Base-by-base conservation (phyloP, 92 coral and sea anemone species). In the Heliopora coerulea region DNA sequence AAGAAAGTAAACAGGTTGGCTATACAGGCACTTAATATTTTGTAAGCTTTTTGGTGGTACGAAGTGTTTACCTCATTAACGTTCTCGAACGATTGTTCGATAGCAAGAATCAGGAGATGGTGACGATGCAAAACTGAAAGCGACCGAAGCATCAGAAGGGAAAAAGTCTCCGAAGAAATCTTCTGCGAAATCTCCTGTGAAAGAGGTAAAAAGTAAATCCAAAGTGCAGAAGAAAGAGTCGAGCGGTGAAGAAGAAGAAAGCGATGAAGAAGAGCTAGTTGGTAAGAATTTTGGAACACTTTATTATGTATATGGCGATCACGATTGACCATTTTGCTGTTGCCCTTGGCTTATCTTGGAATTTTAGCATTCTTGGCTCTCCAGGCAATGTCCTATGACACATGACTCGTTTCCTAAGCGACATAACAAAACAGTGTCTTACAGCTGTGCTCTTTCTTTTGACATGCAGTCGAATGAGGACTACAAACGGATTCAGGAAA, bases 261-360 rank as follows among this genome's bases (percentile, higher is more conserved):
- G 68, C 2, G 87, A 78, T 17, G 83, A 79, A 14, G 96, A 89
- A 32, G 88, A 91, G 13, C 82, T 91, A 62, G 86, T 83, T 11
- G 97, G 78, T 7, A 91, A 85, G 68, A 86, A 37, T 37, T 37
- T 37, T 37, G 42, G 42, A 37, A 37, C 42, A 4, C 11, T 37
- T 4, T 50, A 50, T 50, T 50, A 50, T 35, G 14, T 46, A 14
- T 26, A 29, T 37, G 48, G 14, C 24, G 6, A 20, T 60, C 14
- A n/a, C 37, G 1, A 7, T 8, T n/a, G 28, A 3, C 10, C 7
- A 8, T 4, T 60, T 2, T 20, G n/a, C n/a, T n/a, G n/a, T n/a
- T n/a, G n/a, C n/a, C n/a, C n/a, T n/a, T n/a, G n/a, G n/a, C n/a
- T n/a, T n/a, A n/a, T n/a, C n/a, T n/a, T n/a, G n/a, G n/a, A n/a